Evolutionary conservation across 2,113 vertebrate species (phyloP).

Genomic region (Petrocephalus microphthalmus): DNA sequence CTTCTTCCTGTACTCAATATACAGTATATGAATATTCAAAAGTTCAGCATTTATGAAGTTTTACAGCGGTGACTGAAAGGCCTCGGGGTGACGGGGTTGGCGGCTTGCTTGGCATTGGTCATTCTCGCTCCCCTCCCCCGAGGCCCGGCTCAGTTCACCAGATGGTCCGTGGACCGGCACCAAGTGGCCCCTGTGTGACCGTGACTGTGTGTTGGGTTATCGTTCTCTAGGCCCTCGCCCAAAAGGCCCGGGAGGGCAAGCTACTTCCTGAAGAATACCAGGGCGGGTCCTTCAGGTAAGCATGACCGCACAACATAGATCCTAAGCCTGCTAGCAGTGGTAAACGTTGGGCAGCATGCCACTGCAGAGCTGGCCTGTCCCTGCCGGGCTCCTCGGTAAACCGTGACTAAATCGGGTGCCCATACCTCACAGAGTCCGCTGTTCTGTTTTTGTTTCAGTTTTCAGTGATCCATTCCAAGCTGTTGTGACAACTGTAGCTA

Average conservation of each 20-base stretch:
- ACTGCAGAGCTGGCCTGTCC: neutral
- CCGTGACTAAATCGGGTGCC: neutral
- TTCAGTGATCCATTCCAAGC: neutral
- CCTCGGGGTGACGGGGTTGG: neutral
- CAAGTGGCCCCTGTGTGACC: neutral
- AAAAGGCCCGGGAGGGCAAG: constrained; percentile 90
- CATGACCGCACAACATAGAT: neutral
- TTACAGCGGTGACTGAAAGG: neutral
- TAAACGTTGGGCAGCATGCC: neutral
- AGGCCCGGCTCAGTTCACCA: neutral
- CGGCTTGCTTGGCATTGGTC: neutral
- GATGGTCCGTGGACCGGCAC: neutral
- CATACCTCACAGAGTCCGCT: neutral
- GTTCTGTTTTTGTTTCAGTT: neutral
- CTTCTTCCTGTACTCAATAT: neutral
- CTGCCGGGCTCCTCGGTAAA: neutral
- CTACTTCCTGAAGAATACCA: constrained; percentile 91
- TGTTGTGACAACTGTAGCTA: neutral
- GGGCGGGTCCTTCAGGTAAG: constrained; percentile 93
- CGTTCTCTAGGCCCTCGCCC: constrained; percentile 67
- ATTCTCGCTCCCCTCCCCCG: neutral
- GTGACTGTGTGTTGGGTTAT: neutral
- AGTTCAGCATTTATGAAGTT: neutral
- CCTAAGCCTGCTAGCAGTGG: neutral
- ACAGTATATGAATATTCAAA: neutral